Conservation (phyloP, 2,888 invertebrate genomes). For the Endomychus coccineus region DNA sequence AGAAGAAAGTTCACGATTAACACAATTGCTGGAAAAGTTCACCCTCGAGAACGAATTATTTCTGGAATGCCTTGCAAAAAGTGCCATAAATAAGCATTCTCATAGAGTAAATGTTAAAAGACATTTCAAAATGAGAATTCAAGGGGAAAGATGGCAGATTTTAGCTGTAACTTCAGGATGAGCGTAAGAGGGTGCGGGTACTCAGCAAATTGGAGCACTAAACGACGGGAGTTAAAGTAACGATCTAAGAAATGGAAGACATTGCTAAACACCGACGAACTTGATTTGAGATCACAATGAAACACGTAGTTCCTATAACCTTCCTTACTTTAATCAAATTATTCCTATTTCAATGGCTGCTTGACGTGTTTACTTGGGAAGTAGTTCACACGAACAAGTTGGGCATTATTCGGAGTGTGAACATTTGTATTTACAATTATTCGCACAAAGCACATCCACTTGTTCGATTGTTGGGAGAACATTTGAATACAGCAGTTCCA, state of each 20-base stretch:
- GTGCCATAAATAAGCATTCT: constrained; percentile 30
- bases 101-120: constrained; percentile 27
- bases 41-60: constrained; percentile 9
- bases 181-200: constrained; percentile 22
- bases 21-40: constrained; percentile 21
- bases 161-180: constrained; percentile 21
- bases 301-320: no score
- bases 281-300: constrained; percentile 18
- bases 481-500: no score
- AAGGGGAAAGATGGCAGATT: constrained; percentile 22
- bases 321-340: no score
- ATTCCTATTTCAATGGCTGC: no score
- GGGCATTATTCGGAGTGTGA: no score
- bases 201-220: constrained; percentile 40
- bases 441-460: no score
- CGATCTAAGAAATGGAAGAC: constrained; percentile 37
- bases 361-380: no score
- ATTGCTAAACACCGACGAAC: constrained; percentile 28
- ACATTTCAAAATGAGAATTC: constrained; percentile 30
- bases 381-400: no score
- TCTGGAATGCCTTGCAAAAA: constrained; percentile 21
- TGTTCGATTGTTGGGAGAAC: no score
- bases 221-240: constrained; percentile 37
- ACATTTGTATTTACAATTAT: no score
- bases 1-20: constrained; percentile 19